A percentile compares a stretch with the other conserved stretches of the same genome.
phyloP scores from a whole-genome alignment of 2,888 invertebrate genomes.

The Cerastis leucographa region DNA sequence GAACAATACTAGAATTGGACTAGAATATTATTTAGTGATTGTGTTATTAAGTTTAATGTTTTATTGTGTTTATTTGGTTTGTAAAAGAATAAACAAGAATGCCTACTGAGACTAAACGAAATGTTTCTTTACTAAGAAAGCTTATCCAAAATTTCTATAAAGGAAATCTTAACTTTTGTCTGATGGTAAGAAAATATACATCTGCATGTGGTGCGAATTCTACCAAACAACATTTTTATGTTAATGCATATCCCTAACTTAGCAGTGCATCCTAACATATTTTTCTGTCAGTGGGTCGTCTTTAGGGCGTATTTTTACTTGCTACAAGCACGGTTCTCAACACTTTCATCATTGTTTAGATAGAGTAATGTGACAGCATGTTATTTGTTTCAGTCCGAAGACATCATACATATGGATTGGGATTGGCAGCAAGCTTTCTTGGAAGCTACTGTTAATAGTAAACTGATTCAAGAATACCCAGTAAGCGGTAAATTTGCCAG shows the following conservation, averaged over 20 bases:
- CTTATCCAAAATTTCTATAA: slow-evolving; percentile 71
- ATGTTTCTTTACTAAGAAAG: slow-evolving; percentile 35
- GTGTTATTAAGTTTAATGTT: no score
- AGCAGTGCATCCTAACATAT: background rate
- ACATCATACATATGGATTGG: slow-evolving; percentile 81
- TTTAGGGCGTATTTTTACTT: no score
- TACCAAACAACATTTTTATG: background rate
- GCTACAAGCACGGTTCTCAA: background rate
- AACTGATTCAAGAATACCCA: slow-evolving; percentile 91
- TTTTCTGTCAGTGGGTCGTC: no score
- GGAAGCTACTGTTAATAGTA: slow-evolving; percentile 90
- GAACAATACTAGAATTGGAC: no score
- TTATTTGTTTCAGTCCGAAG: slow-evolving; percentile 74
- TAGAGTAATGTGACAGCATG: background rate
- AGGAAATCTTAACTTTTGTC: slow-evolving; percentile 69
- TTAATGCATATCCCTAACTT: background rate
- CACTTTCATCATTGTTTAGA: background rate
- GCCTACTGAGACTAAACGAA: slow-evolving; percentile 18
- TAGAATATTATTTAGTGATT: no score
- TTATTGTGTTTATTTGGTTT: background rate
- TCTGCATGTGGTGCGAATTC: background rate
- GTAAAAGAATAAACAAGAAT: slow-evolving; percentile 27
- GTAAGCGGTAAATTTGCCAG: slow-evolving; percentile 91
- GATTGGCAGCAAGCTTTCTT: slow-evolving; percentile 91
- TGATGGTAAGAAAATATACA: slow-evolving; percentile 66